Percentiles rank a stretch among this genome's conserved stretches.
phyloP scores from a whole-genome alignment of 2,797 vertebrate genomes.

The Salarias fasciatus region DNA sequence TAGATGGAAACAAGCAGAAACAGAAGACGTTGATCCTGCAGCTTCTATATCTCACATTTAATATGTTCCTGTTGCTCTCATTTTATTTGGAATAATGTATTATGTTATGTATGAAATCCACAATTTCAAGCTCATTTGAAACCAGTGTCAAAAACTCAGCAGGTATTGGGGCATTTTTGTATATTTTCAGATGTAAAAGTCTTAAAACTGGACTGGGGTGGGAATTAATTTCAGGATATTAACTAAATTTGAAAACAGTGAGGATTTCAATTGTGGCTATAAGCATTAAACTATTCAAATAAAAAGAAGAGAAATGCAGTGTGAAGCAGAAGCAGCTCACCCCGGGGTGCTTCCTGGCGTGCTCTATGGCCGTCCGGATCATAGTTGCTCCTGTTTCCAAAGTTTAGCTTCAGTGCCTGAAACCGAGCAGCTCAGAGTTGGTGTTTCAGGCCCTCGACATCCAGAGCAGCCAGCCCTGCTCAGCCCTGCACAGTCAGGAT shows the following conservation, averaged over 20 bases:
- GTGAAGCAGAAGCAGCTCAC: conserved; percentile 60
- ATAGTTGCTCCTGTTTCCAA: conserved; percentile 46
- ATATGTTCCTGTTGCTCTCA: too few species aligned
- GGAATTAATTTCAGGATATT: too few species aligned
- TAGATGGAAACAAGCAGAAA: too few species aligned
- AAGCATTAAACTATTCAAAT: background rate
- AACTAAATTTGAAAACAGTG: background rate
- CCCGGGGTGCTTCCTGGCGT: conserved; percentile 71
- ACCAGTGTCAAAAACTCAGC: too few species aligned
- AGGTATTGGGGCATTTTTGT: too few species aligned
- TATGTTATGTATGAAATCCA: too few species aligned
- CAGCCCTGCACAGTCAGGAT: conserved; percentile 33
- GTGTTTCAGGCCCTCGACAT: conserved; percentile 17
- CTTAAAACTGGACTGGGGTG: too few species aligned
- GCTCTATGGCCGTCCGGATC: conserved; percentile 61
- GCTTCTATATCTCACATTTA: too few species aligned
- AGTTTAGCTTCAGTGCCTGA: conserved; percentile 7
- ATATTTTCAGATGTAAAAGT: too few species aligned
- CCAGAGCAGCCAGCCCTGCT: conserved; percentile 21
- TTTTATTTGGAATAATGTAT: too few species aligned
- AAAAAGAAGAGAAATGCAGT: background rate
- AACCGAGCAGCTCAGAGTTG: conserved; percentile 15
- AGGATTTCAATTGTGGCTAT: background rate
- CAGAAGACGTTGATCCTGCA: too few species aligned
- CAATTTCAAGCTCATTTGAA: too few species aligned